A percentile compares a stretch with the other conserved stretches of the same genome.
Conservation (phyloP, 2,797 vertebrate species). For the Helicolenus hilgendorfi region DNA sequence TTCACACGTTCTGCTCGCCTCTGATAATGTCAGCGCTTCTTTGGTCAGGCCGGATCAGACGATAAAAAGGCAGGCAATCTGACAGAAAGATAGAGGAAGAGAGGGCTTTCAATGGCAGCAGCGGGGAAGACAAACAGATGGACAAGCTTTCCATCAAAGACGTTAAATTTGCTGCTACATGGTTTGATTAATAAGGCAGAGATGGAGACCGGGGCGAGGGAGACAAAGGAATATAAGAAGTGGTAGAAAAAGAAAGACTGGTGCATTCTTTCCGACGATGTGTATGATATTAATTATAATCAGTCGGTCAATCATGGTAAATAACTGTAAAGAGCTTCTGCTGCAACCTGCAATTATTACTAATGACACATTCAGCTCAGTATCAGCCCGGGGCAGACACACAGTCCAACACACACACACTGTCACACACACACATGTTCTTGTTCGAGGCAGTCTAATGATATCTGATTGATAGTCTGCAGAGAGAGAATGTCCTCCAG, state of each 20-base stretch:
- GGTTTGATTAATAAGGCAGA: constrained; percentile 37
- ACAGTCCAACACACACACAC: constrained; percentile 5
- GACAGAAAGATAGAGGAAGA: constrained; percentile 52
- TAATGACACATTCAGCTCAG: constrained; percentile 76
- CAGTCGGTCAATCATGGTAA: constrained; percentile 68
- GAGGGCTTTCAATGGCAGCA: constrained; percentile 41
- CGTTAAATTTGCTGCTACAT: constrained; percentile 23
- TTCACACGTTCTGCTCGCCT: constrained; percentile 36
- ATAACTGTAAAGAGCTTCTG: constrained; percentile 64
- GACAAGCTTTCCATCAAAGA: constrained; percentile 60
- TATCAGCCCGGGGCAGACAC: constrained; percentile 32
- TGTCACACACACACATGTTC: constrained; percentile 4
- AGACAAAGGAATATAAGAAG: neutral
- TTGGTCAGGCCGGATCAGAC: constrained; percentile 48
- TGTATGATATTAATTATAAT: constrained; percentile 64
- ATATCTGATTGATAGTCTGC: constrained; percentile 71
- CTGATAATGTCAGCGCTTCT: constrained; percentile 59
- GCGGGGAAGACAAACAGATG: constrained; percentile 52
- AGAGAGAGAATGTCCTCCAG: constrained; percentile 54
- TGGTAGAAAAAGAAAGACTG: neutral
- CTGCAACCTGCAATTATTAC: constrained; percentile 73
- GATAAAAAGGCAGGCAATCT: constrained; percentile 34
- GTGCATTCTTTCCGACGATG: constrained; percentile 17
- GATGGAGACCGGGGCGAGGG: neutral
- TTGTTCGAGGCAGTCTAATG: constrained; percentile 53